Evolutionary conservation across 2,888 invertebrate genomes (phyloP).

Genomic region (Dione vanillae): DNA sequence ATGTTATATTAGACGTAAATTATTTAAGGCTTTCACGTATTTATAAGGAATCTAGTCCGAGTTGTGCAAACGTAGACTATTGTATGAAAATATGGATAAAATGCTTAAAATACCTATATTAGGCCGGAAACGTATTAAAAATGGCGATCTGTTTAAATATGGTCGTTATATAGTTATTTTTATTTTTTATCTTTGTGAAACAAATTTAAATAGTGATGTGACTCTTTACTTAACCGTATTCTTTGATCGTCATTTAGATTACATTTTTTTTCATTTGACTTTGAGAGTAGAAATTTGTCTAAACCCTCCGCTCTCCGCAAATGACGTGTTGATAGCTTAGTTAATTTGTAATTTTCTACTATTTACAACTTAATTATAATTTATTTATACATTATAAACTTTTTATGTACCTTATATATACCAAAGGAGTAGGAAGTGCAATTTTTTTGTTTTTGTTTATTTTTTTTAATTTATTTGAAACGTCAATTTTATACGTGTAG

Average conservation of each 20-base stretch:
- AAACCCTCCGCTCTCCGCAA: background rate
- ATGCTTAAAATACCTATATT: constrained; percentile 49
- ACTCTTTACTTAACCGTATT: background rate
- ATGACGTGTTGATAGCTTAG: constrained; percentile 1
- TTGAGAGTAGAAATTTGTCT: background rate
- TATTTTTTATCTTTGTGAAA: background rate
- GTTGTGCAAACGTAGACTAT: constrained; percentile 59
- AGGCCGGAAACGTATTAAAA: constrained; percentile 41
- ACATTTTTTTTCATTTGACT: background rate
- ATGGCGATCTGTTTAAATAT: background rate
- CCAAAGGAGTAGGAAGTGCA: constrained; percentile 46
- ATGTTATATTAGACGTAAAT: constrained; percentile 57
- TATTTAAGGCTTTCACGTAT: constrained; percentile 64
- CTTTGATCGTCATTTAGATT: background rate
- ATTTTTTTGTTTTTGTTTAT: constrained; percentile 30
- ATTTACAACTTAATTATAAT: constrained; percentile 12
- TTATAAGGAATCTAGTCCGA: constrained; percentile 67
- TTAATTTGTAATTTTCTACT: constrained; percentile 20
- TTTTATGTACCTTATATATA: constrained; percentile 45
- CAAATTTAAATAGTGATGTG: background rate
- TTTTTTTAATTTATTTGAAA: constrained; percentile 9
- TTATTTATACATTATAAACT: constrained; percentile 32
- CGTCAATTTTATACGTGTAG: constrained; percentile 4
- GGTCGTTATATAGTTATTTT: background rate
- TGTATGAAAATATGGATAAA: constrained; percentile 43